Evolutionary conservation across 2,888 invertebrate species (phyloP).

Genomic region (Plagiodera versicolora): DNA sequence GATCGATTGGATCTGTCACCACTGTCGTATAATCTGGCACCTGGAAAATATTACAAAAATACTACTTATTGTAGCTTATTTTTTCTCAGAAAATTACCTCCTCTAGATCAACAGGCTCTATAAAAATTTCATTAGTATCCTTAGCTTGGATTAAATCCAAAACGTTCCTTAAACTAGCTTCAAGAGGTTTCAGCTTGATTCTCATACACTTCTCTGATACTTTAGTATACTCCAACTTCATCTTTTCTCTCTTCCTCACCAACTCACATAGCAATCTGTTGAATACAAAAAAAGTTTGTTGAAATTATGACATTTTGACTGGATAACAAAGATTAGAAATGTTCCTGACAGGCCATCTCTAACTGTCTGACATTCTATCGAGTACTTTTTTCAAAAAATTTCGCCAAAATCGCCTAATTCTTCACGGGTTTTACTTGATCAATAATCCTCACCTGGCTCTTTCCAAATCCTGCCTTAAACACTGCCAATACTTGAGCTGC

Average conservation of each 20-base stretch:
- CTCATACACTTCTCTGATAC: constrained; percentile 79
- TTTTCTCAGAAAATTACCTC: constrained; percentile 59
- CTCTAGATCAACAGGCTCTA: constrained; percentile 86
- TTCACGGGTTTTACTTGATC: no score
- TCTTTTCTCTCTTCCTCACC: constrained; percentile 92
- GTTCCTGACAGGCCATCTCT: no score
- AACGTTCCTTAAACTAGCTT: constrained; percentile 75
- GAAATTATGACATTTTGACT: no score
- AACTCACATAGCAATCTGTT: constrained; percentile 83
- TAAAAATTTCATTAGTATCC: constrained; percentile 87
- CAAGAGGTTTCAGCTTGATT: constrained; percentile 79
- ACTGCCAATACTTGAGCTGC: constrained; percentile 91
- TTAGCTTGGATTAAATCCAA: constrained; percentile 75
- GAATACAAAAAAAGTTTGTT: no score
- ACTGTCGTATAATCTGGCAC: constrained; percentile 89
- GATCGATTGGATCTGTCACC: constrained; percentile 85
- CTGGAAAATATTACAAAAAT: constrained; percentile 43
- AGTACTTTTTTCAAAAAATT: no score
- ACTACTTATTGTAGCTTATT: no score
- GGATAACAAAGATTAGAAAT: no score
- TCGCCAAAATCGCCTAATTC: no score
- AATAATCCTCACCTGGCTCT: constrained; percentile 62
- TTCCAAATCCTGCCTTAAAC: constrained; percentile 91
- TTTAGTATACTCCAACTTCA: constrained; percentile 85
- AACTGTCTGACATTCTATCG: no score